These are phyloP conservation scores for Drosophila incognita DNA, from an alignment of 2,888 invertebrate species.

Conservation along the genomic window DNA sequence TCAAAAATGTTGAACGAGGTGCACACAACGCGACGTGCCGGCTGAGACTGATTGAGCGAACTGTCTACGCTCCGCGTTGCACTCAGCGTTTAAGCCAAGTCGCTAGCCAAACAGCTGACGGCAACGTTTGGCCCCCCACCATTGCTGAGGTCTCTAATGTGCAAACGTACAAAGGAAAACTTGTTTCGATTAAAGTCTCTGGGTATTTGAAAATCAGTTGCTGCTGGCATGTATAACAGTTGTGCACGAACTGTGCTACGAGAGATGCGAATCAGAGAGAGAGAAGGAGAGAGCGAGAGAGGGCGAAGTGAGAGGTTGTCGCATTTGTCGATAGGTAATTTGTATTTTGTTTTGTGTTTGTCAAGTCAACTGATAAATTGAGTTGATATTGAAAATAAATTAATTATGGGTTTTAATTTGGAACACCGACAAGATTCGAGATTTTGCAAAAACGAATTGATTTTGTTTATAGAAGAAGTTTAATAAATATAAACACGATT, in stretches of 20 bases:
- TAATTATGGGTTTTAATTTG: slow-evolving; percentile 67
- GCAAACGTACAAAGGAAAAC: slow-evolving; percentile 55
- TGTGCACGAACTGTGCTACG: slow-evolving; percentile 44
- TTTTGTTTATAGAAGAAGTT: slow-evolving; percentile 5
- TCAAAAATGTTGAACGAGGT: slow-evolving; percentile 52
- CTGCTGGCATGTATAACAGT: slow-evolving; percentile 56
- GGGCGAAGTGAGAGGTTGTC: slow-evolving; percentile 7
- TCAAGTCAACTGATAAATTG: slow-evolving; percentile 81
- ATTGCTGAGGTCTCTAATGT: slow-evolving; percentile 34
- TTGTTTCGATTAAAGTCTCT: slow-evolving; percentile 72
- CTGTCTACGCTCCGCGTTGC: slow-evolving; percentile 27
- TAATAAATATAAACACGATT: background rate
- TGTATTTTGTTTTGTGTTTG: slow-evolving; percentile 72
- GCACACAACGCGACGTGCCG: slow-evolving; percentile 77
- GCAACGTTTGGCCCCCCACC: slow-evolving; percentile 5
- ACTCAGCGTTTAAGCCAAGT: slow-evolving; percentile 57
- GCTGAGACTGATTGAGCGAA: slow-evolving; percentile 62
- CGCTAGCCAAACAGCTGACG: slow-evolving; percentile 67
- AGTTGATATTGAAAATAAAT: slow-evolving; percentile 81
- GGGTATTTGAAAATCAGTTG: slow-evolving; percentile 64
- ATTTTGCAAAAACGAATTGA: slow-evolving; percentile 12
- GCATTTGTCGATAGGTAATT: slow-evolving; percentile 51
- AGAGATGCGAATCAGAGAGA: slow-evolving; percentile 7
- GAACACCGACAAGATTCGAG: slow-evolving; percentile 34
- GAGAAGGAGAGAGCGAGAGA: slow-evolving; percentile 12